These are phyloP conservation scores for Siniperca knerii DNA, from an alignment of 2,113 vertebrate species.

Conservation along the genomic window DNA sequence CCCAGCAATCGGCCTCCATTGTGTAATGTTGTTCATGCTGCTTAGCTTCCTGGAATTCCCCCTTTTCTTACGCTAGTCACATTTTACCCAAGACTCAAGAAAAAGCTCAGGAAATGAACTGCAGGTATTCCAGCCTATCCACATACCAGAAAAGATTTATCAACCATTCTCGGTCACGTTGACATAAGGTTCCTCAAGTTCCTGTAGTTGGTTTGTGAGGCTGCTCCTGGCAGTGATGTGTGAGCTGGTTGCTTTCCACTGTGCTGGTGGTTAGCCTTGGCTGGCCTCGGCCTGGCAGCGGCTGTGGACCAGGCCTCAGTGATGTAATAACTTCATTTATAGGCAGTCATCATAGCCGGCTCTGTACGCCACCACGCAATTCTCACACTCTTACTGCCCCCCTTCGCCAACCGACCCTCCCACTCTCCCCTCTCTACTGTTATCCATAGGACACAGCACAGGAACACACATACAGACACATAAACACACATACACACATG, in stretches of 20 bases:
- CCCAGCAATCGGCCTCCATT: slow-evolving; percentile 73
- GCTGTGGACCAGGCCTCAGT: slow-evolving; percentile 42
- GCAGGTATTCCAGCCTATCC: slow-evolving; percentile 14
- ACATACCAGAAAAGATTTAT: background rate
- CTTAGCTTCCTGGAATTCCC: slow-evolving; percentile 74
- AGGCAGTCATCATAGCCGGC: slow-evolving; percentile 34
- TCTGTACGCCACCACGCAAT: slow-evolving; percentile 67
- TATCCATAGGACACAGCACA: slow-evolving; percentile 45
- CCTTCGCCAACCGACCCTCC: slow-evolving; percentile 24
- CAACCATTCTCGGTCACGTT: background rate
- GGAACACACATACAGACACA: background rate
- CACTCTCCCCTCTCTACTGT: slow-evolving; percentile 27
- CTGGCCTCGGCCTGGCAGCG: slow-evolving; percentile 48
- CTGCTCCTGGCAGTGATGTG: slow-evolving; percentile 30
- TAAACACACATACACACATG: slow-evolving; percentile 13
- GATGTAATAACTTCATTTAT: slow-evolving; percentile 74
- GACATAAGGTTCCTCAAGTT: slow-evolving; percentile 9
- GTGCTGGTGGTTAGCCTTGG: slow-evolving; percentile 60
- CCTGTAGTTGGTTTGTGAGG: slow-evolving; percentile 18
- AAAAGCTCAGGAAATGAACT: slow-evolving; percentile 27
- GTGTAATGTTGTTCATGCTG: slow-evolving; percentile 59
- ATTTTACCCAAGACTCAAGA: slow-evolving; percentile 47
- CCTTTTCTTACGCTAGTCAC: slow-evolving; percentile 56
- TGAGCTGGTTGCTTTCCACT: slow-evolving; percentile 55
- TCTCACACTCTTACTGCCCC: slow-evolving; percentile 72